Evolutionary conservation across 2,888 invertebrate species (phyloP).

Genomic region (Ectemnius lituratus): DNA sequence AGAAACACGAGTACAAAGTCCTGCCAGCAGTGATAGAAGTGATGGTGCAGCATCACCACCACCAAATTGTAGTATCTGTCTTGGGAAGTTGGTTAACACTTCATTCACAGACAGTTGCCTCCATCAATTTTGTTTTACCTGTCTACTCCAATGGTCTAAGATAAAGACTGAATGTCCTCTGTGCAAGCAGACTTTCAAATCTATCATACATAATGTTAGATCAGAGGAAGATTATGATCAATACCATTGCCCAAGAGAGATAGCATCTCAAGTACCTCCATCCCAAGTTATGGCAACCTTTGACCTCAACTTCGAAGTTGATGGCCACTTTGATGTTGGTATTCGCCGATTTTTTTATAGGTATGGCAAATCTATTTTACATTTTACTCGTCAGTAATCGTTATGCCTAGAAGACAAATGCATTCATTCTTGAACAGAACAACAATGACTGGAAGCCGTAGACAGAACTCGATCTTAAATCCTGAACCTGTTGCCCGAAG

Average conservation of each 20-base stretch:
- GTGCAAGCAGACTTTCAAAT: conserved; percentile 94
- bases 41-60: conserved; percentile 84
- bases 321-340: conserved; percentile 47
- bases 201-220: conserved; percentile 94
- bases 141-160: conserved; percentile 96
- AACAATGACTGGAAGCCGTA: conserved; percentile 83
- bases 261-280: conserved; percentile 69
- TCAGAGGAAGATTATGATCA: conserved; percentile 93
- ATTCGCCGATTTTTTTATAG: conserved; percentile 59
- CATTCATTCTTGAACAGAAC: conserved; percentile 79
- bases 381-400: too few relatives aligned
- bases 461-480: conserved; percentile 75
- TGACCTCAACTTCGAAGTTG: conserved; percentile 62
- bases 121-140: conserved; percentile 96
- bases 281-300: conserved; percentile 64
- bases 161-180: conserved; percentile 96
- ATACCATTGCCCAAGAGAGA: conserved; percentile 80
- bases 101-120: conserved; percentile 95
- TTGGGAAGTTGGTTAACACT: conserved; percentile 91
- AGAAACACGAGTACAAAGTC: conserved; percentile 74
- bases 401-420: too few relatives aligned
- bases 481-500: conserved; percentile 65
- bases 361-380: conserved; percentile 34
- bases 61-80: conserved; percentile 95
- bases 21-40: conserved; percentile 79